Evolutionary conservation across 2,888 invertebrate species (phyloP).

Genomic region (Trypoxylon attenuatum): DNA sequence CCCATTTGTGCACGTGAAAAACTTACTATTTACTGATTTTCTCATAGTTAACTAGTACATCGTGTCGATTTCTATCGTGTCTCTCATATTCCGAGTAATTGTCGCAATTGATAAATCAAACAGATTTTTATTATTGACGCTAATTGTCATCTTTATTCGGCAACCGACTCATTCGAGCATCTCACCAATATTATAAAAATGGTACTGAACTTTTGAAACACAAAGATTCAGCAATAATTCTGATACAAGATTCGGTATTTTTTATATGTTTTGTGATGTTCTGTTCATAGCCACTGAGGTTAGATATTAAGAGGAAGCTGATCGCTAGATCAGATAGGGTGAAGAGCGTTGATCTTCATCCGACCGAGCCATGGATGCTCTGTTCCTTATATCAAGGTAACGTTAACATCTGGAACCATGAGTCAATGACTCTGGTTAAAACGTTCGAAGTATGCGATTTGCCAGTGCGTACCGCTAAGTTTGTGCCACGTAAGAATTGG

Average conservation of each 20-base stretch:
- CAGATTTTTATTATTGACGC: too few relatives aligned
- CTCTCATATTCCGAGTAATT: too few relatives aligned
- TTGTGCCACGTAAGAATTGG: constrained; percentile 99
- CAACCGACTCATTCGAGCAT: too few relatives aligned
- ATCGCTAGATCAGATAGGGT: constrained; percentile 98
- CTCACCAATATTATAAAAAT: too few relatives aligned
- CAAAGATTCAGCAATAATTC: too few relatives aligned
- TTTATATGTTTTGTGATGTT: neutral
- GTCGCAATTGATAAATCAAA: too few relatives aligned
- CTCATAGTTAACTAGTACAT: too few relatives aligned
- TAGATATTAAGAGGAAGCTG: constrained; percentile 98
- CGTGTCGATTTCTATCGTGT: too few relatives aligned
- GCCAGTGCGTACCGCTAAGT: constrained; percentile 96
- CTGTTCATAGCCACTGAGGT: constrained; percentile 86
- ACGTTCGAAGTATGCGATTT: constrained; percentile 96
- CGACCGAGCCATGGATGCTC: constrained; percentile 98
- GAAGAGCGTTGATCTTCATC: constrained; percentile 98
- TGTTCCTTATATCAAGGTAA: constrained; percentile 99
- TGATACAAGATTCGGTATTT: neutral
- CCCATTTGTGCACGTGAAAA: neutral
- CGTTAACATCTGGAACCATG: constrained; percentile 99
- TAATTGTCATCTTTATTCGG: too few relatives aligned
- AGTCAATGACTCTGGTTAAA: constrained; percentile 92
- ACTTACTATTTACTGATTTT: too few relatives aligned
- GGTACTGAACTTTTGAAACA: too few relatives aligned